These are phyloP conservation scores for Battus philenor DNA, from an alignment of 1,140 invertebrate genomes.

Conservation along the genomic window DNA sequence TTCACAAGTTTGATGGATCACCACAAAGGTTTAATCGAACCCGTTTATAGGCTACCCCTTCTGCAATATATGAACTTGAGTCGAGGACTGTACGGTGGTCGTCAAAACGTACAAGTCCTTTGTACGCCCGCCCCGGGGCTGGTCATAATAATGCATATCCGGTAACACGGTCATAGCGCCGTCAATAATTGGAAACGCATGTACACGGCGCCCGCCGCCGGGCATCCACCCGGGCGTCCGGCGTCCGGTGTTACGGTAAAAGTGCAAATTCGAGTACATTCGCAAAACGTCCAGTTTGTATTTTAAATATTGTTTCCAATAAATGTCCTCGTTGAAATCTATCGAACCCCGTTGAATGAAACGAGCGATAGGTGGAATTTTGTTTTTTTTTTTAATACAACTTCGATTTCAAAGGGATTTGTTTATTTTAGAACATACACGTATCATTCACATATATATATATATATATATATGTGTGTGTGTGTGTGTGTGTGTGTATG, in stretches of 20 bases:
- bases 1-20: too few relatives aligned
- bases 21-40: too few relatives aligned
- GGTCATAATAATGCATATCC: constrained; percentile 25
- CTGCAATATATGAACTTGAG: too few relatives aligned
- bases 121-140: constrained; percentile 5
- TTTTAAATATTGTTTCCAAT: constrained; percentile 7
- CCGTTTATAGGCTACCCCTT: too few relatives aligned
- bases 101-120: not conserved
- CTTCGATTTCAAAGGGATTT: too few relatives aligned
- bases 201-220: constrained; percentile 18
- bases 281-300: not conserved
- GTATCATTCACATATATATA: too few relatives aligned
- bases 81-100: too few relatives aligned
- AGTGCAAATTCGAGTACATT: constrained; percentile 11
- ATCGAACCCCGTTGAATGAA: constrained; percentile 5
- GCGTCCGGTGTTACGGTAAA: constrained; percentile 3
- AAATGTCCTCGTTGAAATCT: constrained; percentile 5
- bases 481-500: too few relatives aligned
- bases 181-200: constrained; percentile 34
- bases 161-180: constrained; percentile 24
- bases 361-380: not conserved
- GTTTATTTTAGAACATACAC: too few relatives aligned
- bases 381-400: constrained; percentile 1
- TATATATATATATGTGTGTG: too few relatives aligned
- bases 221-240: constrained; percentile 1